These are phyloP conservation scores for Spicauda simplicius DNA, from an alignment of 2,888 invertebrate species.

Conservation along the genomic window DNA sequence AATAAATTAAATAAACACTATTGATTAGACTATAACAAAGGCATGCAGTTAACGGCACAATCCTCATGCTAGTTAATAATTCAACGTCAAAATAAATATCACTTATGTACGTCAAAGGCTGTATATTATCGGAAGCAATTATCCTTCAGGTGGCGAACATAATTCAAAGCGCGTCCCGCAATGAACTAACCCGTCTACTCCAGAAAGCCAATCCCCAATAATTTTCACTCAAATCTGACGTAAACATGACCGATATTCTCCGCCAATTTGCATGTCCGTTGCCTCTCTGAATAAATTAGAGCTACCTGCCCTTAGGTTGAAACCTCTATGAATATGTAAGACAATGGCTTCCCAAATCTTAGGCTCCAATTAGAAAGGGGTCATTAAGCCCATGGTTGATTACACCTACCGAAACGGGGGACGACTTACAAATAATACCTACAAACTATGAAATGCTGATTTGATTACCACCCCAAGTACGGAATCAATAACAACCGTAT, in stretches of 20 bases:
- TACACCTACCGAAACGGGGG: constrained; percentile 60
- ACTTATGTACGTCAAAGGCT: neutral
- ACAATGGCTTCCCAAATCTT: constrained; percentile 82
- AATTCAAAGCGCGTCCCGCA: constrained; percentile 42
- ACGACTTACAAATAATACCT: constrained; percentile 54
- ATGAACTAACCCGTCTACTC: constrained; percentile 41
- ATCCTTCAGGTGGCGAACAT: constrained; percentile 35
- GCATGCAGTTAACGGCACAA: neutral
- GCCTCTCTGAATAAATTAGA: constrained; percentile 80
- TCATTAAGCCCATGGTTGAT: constrained; percentile 77
- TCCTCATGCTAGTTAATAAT: neutral
- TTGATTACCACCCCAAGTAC: neutral
- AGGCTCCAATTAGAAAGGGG: constrained; percentile 77
- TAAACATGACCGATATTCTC: constrained; percentile 83
- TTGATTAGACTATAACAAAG: too few relatives aligned
- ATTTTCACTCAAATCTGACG: constrained; percentile 81
- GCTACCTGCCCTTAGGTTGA: constrained; percentile 72
- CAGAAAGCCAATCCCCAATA: constrained; percentile 75
- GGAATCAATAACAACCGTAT: neutral
- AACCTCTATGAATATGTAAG: constrained; percentile 83
- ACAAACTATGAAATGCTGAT: constrained; percentile 15
- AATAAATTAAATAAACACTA: too few relatives aligned
- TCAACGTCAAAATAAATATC: neutral
- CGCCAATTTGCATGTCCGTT: constrained; percentile 81
- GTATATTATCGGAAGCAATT: constrained; percentile 23